These are phyloP conservation scores for Bothrops alternatus DNA, from an alignment of 2,797 vertebrate species.

Conservation along the genomic window DNA sequence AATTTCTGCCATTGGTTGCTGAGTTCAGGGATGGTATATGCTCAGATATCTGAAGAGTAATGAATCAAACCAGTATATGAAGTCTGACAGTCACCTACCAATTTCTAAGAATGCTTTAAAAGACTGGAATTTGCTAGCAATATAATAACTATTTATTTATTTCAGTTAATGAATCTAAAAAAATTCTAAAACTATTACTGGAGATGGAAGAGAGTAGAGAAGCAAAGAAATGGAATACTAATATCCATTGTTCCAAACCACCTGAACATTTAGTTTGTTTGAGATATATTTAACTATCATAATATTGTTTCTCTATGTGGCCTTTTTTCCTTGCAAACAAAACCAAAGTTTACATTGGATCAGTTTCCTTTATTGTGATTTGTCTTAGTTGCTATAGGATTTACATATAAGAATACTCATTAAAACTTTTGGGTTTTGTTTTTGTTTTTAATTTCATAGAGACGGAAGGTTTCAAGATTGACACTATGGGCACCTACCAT, in stretches of 20 bases:
- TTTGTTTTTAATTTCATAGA: slow-evolving; percentile 71
- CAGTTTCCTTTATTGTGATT: not conserved
- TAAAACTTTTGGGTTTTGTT: not conserved
- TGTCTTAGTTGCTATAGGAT: fast-evolving
- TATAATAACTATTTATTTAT: not conserved
- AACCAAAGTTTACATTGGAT: not conserved
- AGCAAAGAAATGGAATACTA: not conserved
- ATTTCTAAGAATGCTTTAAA: not conserved
- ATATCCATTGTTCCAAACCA: not conserved
- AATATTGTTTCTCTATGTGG: not conserved
- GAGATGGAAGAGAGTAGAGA: not conserved
- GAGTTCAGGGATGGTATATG: no score
- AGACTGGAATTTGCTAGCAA: not conserved
- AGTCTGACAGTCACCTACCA: not conserved
- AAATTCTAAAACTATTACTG: not conserved
- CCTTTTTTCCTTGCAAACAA: not conserved
- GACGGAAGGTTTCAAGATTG: slow-evolving; percentile 99
- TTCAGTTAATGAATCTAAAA: not conserved
- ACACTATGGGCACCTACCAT: slow-evolving; percentile 98
- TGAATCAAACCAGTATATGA: not conserved
- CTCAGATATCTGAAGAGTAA: not conserved
- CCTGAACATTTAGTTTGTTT: fast-evolving
- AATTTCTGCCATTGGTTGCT: not conserved
- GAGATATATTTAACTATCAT: not conserved
- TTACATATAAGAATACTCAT: slow-evolving; percentile 15